These are phyloP conservation scores for Phalangium opilio DNA, from an alignment of 2,888 invertebrate species.

Conservation along the genomic window DNA sequence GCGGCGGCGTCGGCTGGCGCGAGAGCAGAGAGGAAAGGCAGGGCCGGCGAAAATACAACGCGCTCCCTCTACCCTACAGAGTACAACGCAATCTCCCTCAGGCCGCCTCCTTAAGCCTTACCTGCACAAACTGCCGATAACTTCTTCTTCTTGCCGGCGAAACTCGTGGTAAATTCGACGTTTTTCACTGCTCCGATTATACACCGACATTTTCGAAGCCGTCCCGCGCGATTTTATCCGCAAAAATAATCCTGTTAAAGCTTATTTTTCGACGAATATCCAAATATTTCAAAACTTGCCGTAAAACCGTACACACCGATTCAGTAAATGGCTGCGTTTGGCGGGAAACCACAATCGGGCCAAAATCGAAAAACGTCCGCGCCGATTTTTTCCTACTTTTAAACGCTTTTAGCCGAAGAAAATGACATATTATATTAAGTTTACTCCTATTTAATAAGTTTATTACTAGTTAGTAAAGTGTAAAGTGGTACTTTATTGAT, in stretches of 20 bases:
- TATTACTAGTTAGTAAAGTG: too few species aligned
- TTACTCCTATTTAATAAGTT: too few species aligned
- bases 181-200: constrained; percentile 15
- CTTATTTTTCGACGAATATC: not conserved
- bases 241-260: not conserved
- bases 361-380: not conserved
- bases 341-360: constrained; percentile 14
- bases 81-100: constrained; percentile 9
- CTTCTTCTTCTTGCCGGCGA: constrained; percentile 31
- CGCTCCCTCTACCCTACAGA: not conserved
- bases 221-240: not conserved
- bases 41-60: too few species aligned
- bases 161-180: constrained; percentile 16
- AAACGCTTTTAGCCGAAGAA: too few species aligned
- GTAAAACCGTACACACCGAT: constrained; percentile 11
- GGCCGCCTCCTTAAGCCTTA: constrained; percentile 24
- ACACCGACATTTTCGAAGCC: constrained; percentile 12
- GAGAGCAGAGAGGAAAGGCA: too few species aligned
- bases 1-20: too few species aligned
- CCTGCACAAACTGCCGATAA: constrained; percentile 37
- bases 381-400: too few species aligned
- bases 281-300: not conserved
- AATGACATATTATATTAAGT: too few species aligned
- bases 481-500: too few species aligned
- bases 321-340: constrained; percentile 13